A percentile compares a stretch with the other conserved stretches of the same genome.
Evolutionary conservation across 2,113 vertebrate species (phyloP).

Genomic region (Seriola quinqueradiata): DNA sequence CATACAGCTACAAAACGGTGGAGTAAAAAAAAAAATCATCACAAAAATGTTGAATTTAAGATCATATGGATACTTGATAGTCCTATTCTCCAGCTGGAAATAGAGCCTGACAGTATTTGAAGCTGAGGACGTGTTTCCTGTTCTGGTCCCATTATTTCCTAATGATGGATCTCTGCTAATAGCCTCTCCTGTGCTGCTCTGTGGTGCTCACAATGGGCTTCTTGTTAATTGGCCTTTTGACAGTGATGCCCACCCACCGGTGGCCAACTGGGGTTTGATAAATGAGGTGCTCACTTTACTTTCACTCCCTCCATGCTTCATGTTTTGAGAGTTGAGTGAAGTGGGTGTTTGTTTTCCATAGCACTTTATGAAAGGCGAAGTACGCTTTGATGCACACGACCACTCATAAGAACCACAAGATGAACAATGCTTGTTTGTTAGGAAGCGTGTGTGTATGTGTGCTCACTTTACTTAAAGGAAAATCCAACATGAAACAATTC

Average conservation of each 20-base stretch:
- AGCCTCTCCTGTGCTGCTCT: slow-evolving; percentile 65
- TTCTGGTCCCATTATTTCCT: slow-evolving; percentile 72
- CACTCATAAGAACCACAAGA: slow-evolving; percentile 39
- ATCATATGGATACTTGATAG: slow-evolving; percentile 10
- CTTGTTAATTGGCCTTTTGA: slow-evolving; percentile 83
- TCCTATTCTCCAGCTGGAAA: slow-evolving; percentile 34
- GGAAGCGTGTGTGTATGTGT: neutral
- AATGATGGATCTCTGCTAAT: slow-evolving; percentile 76
- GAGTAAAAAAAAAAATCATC: neutral
- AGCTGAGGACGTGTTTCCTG: slow-evolving; percentile 58
- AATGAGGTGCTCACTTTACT: slow-evolving; percentile 75
- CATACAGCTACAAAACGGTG: slow-evolving; percentile 1
- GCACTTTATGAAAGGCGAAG: slow-evolving; percentile 62
- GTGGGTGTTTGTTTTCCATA: slow-evolving; percentile 74
- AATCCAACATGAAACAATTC: slow-evolving; percentile 4
- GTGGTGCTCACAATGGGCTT: slow-evolving; percentile 68
- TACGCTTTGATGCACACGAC: slow-evolving; percentile 66
- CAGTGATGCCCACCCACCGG: slow-evolving; percentile 78
- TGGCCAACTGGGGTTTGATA: slow-evolving; percentile 78
- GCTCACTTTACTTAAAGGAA: slow-evolving; percentile 7
- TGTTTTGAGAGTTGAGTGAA: slow-evolving; percentile 73
- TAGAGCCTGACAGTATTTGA: slow-evolving; percentile 42
- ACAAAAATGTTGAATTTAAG: neutral
- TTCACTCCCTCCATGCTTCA: slow-evolving; percentile 56
- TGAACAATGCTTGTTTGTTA: slow-evolving; percentile 10